A percentile compares a stretch with the other conserved stretches of the same genome.
Conservation (phyloP, 1,140 invertebrate genomes). For the Thaumatotibia leucotreta region DNA sequence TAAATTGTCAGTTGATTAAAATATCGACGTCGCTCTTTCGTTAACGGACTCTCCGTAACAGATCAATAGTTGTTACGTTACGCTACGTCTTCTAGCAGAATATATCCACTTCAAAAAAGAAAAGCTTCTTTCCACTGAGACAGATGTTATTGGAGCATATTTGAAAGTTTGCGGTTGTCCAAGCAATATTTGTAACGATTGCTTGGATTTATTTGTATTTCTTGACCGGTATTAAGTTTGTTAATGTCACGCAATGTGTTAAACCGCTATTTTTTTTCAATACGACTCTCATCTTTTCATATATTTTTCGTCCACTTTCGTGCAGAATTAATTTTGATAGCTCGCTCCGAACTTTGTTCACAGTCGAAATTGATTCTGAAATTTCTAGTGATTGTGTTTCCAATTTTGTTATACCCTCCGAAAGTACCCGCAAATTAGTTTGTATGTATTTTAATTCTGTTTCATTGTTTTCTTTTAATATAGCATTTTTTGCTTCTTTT, state of each 20-base stretch:
- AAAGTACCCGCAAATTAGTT: too few species aligned
- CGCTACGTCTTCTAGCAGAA: neutral
- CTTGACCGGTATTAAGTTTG: neutral
- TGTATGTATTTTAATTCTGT: too few species aligned
- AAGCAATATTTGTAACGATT: neutral
- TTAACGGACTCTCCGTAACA: neutral
- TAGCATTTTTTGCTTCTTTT: neutral
- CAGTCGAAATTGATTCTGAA: too few species aligned
- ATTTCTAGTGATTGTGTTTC: too few species aligned
- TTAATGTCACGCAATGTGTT: neutral
- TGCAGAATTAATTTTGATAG: too few species aligned
- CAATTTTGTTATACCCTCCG: too few species aligned
- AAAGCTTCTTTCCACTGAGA: neutral
- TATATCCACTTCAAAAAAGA: neutral
- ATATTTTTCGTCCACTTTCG: neutral
- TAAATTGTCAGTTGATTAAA: neutral
- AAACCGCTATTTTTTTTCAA: neutral
- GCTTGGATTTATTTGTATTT: neutral
- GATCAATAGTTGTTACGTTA: neutral
- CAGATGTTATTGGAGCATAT: neutral
- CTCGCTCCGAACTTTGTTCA: too few species aligned
- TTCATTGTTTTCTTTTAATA: too few species aligned
- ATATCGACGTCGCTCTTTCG: neutral
- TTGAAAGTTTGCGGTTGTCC: neutral
- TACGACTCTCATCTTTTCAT: neutral